These are phyloP conservation scores for Thaumatotibia leucotreta DNA, from an alignment of 1,140 invertebrate genomes.

Conservation along the genomic window DNA sequence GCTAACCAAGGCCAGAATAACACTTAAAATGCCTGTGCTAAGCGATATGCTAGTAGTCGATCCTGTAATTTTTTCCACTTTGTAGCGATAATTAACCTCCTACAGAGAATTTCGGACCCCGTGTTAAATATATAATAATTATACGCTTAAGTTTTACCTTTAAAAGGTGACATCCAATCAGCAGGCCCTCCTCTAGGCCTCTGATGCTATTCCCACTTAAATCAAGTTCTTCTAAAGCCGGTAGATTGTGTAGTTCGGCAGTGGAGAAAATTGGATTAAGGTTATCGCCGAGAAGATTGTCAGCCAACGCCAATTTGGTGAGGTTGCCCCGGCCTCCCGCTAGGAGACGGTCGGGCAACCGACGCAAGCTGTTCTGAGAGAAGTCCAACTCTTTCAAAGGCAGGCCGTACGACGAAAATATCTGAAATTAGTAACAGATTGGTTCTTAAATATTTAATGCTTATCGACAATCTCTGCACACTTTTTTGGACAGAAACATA, in stretches of 20 bases:
- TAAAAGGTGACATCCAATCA: conserved; percentile 87
- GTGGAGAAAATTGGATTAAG: conserved; percentile 93
- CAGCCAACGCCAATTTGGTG: conserved; percentile 83
- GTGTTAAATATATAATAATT: background rate
- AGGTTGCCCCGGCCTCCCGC: conserved; percentile 81
- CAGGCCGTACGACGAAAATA: conserved; percentile 76
- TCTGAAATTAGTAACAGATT: conserved; percentile 47
- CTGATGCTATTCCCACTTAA: conserved; percentile 87
- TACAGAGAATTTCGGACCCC: no score
- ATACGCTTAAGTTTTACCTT: conserved; percentile 68
- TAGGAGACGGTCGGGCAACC: conserved; percentile 86
- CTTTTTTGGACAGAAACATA: background rate
- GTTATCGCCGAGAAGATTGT: conserved; percentile 92
- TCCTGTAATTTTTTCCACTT: no score
- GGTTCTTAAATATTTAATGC: no score
- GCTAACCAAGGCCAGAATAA: no score
- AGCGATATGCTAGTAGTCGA: no score
- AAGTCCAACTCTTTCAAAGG: conserved; percentile 87
- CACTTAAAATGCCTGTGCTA: no score
- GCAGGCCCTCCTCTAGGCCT: conserved; percentile 88
- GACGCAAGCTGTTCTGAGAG: conserved; percentile 87
- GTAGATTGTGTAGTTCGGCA: conserved; percentile 87
- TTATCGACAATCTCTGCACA: no score
- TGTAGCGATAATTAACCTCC: no score
- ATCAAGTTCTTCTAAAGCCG: conserved; percentile 84